Percentiles rank a stretch among this genome's conserved stretches.
Evolutionary conservation across 2,888 invertebrate genomes (phyloP).

Genomic region (Ichneumoninae sp.): DNA sequence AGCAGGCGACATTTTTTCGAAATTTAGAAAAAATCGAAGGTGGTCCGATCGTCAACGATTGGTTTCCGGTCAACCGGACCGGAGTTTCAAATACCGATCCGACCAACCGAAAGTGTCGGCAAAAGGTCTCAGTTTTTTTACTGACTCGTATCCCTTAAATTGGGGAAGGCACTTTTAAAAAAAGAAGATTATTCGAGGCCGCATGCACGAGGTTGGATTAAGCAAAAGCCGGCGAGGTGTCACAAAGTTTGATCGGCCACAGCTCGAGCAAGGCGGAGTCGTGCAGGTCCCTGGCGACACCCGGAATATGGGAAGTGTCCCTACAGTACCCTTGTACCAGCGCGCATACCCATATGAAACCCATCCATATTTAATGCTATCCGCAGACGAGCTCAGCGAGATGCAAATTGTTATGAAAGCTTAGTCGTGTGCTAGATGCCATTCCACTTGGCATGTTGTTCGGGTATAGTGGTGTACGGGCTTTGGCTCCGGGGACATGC

Average conservation of each 20-base stretch:
- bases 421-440: slow-evolving; percentile 75
- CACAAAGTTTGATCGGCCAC: slow-evolving; percentile 68
- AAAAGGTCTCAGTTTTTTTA: neutral
- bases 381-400: slow-evolving; percentile 72
- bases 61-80: too few relatives aligned
- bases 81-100: too few relatives aligned
- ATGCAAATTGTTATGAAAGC: slow-evolving; percentile 84
- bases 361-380: slow-evolving; percentile 82
- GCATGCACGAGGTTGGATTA: neutral
- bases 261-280: slow-evolving; percentile 49
- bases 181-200: neutral
- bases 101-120: too few relatives aligned
- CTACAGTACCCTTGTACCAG: slow-evolving; percentile 65
- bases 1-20: too few relatives aligned
- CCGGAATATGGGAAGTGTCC: slow-evolving; percentile 63
- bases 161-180: slow-evolving; percentile 15
- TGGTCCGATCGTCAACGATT: too few relatives aligned
- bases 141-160: neutral
- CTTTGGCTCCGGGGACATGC: slow-evolving; percentile 66
- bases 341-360: slow-evolving; percentile 73
- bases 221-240: slow-evolving; percentile 61
- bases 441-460: slow-evolving; percentile 36
- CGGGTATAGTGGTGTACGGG: slow-evolving; percentile 18
- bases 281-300: slow-evolving; percentile 58
- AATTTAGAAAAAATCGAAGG: too few relatives aligned